Conservation (phyloP, 2,888 invertebrate genomes). For the Euclidia mi region DNA sequence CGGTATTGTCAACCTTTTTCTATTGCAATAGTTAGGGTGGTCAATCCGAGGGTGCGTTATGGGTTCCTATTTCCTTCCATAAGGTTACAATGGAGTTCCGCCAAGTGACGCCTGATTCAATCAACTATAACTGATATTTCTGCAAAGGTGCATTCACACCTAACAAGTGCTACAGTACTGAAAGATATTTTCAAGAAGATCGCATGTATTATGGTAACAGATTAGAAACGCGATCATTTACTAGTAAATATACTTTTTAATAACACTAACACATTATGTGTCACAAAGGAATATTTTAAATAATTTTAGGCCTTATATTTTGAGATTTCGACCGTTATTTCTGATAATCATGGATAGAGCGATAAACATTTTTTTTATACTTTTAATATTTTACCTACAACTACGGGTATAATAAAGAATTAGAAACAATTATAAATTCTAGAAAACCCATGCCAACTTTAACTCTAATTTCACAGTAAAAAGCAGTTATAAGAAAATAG, state of each 20-base stretch:
- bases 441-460: constrained; percentile 32
- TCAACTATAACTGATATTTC: too few relatives aligned
- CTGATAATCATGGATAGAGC: constrained; percentile 27
- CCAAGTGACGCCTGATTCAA: too few relatives aligned
- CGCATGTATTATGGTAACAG: constrained; percentile 50
- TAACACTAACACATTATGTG: constrained; percentile 7
- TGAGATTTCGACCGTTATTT: constrained; percentile 25
- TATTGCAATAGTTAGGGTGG: too few relatives aligned
- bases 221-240: constrained; percentile 45
- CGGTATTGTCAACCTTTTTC: too few relatives aligned
- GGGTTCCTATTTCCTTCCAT: too few relatives aligned
- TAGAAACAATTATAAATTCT: constrained; percentile 31
- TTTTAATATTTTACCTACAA: constrained; percentile 50
- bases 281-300: constrained; percentile 19
- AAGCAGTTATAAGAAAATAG: constrained; percentile 26
- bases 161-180: background rate
- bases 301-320: constrained; percentile 46
- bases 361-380: constrained; percentile 40
- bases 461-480: constrained; percentile 8
- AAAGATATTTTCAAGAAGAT: constrained; percentile 11
- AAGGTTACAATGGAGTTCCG: too few relatives aligned
- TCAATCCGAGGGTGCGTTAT: too few relatives aligned
- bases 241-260: constrained; percentile 1
- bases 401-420: constrained; percentile 40
- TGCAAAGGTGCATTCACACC: background rate